Evolutionary conservation across 2,113 vertebrate species (phyloP).

Genomic region (Chiloscyllium plagiosum): DNA sequence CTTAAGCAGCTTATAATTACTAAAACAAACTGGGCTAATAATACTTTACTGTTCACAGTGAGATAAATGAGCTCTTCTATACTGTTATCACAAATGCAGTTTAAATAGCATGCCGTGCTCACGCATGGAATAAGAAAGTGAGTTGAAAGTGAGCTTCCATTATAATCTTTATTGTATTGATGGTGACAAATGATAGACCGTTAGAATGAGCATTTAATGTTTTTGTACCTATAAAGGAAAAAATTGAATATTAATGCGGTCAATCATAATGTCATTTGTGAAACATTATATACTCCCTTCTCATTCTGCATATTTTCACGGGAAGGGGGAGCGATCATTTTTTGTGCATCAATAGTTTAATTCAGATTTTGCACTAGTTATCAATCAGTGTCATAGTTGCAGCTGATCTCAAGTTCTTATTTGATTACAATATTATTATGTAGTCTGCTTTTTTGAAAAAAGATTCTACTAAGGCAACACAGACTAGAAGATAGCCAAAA

Average conservation of each 20-base stretch:
- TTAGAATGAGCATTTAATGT: slow-evolving; percentile 37
- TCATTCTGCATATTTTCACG: slow-evolving; percentile 10
- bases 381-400: slow-evolving; percentile 28
- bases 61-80: slow-evolving; percentile 37
- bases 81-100: slow-evolving; percentile 38
- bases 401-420: slow-evolving; percentile 24
- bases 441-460: background rate
- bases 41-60: slow-evolving; percentile 38
- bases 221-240: slow-evolving; percentile 37
- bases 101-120: slow-evolving; percentile 37
- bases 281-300: slow-evolving; percentile 31
- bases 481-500: slow-evolving; percentile 19
- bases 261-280: slow-evolving; percentile 36
- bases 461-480: background rate
- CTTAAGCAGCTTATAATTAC: slow-evolving; percentile 38
- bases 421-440: slow-evolving; percentile 27
- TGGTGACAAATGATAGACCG: slow-evolving; percentile 37
- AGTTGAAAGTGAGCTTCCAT: slow-evolving; percentile 35
- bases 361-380: background rate
- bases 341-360: slow-evolving; percentile 23
- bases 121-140: slow-evolving; percentile 34
- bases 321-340: background rate
- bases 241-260: slow-evolving; percentile 38
- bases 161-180: slow-evolving; percentile 37
- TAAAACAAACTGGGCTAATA: slow-evolving; percentile 38